Evolutionary conservation across 2,113 vertebrate genomes (phyloP), one percentile per base, ranked within the genome.

Genomic region (Platycercus adscitus): DNA sequence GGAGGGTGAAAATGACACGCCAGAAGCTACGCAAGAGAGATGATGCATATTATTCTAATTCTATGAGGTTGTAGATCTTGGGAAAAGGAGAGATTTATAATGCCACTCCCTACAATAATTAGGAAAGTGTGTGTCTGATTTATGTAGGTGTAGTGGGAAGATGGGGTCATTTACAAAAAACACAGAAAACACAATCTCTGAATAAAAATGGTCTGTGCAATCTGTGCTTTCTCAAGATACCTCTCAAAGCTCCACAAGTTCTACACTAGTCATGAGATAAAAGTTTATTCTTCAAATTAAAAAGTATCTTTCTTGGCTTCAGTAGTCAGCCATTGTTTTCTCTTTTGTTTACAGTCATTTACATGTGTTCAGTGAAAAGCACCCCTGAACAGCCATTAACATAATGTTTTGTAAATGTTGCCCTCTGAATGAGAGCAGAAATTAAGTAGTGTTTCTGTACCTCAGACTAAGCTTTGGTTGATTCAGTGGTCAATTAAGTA

Each of bases 41-140:
- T 91, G 84, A 92, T 90, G 70, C 64, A 66, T 31, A 10, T 58
- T 86, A 68, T 88, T 88, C 58, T 94, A 35, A 68, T 76, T 96
- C 94, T 81, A 85, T 70, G 94, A 95, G 78, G 17, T 31, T 94
- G 56, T 89, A 56, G 43, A 90, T 91, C 90, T 91, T 97, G 89
- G 71, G 88, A 94, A 94, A 86, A 93, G 12, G 71, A 94, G 68
- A 89, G 65, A 88, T 91, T 93, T 82, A 71, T 81, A 83, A 71
- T 78, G 39, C 46, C 81, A 92, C 66, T 95, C 73, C 90, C 63
- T 71, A 37, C 17, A 58, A 44, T 91, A 81, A 94, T 78, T 88
- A 79, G 72, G 77, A 28, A 88, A 91, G 85, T 7, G 41, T 61
- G 92, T 91, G 66, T n/a, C 41, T 91, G 73, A 94, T 89, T 93